Conservation (phyloP, 2,113 vertebrate species). For the Gobius niger region DNA sequence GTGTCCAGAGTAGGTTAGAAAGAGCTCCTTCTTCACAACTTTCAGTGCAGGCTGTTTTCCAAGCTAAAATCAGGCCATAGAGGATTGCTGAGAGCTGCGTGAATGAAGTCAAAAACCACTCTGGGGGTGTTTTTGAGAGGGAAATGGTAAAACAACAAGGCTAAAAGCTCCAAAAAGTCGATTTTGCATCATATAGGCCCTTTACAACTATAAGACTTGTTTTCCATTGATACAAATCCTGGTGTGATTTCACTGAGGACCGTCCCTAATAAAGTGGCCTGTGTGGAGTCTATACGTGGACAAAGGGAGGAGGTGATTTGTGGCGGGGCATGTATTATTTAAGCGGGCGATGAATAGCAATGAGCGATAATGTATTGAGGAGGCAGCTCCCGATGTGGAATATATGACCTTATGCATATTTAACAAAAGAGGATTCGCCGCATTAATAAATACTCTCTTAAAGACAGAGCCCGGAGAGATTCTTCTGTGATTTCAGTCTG, state of each 20-base stretch:
- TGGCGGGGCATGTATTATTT: conserved; percentile 1
- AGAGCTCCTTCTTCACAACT: too few species aligned
- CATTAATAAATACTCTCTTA: conserved; percentile 24
- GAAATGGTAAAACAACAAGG: too few species aligned
- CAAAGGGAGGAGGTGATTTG: background rate
- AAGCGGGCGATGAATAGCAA: conserved; percentile 6
- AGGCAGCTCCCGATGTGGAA: background rate
- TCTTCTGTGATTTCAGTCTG: background rate
- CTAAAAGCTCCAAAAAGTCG: too few species aligned
- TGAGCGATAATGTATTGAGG: background rate
- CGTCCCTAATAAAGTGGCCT: background rate
- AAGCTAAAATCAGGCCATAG: too few species aligned
- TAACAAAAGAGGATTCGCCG: background rate
- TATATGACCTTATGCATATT: conserved; percentile 10
- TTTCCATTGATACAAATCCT: too few species aligned
- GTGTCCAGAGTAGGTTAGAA: too few species aligned
- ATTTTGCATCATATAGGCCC: too few species aligned
- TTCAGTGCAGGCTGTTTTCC: too few species aligned
- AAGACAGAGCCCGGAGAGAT: conserved; percentile 1
- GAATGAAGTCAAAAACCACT: too few species aligned
- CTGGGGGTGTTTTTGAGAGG: too few species aligned
- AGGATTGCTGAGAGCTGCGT: too few species aligned
- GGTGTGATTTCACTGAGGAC: background rate
- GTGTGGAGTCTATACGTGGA: background rate
- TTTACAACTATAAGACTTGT: too few species aligned